Evolutionary conservation across 2,888 invertebrate genomes (phyloP).

Genomic region (Seira ritae): DNA sequence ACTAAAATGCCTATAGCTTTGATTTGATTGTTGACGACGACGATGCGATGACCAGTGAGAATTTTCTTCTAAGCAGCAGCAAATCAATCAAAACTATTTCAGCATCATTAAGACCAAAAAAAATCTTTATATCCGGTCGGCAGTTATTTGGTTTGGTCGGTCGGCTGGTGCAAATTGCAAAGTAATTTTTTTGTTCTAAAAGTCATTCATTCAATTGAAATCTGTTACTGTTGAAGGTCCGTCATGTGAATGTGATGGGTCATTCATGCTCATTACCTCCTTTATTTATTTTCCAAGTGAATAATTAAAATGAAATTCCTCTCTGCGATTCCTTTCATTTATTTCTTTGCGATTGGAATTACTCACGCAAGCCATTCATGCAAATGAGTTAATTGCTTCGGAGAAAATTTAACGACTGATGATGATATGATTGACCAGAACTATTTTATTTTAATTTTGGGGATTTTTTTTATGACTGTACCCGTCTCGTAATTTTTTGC

Average conservation of each 20-base stretch:
- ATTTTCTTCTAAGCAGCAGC: no score
- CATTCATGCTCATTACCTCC: background rate
- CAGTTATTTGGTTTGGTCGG: no score
- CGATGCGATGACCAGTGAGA: no score
- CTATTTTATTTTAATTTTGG: background rate
- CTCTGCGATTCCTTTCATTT: no score
- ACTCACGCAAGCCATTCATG: background rate
- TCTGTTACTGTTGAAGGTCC: no score
- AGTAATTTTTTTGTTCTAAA: no score
- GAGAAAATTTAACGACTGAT: background rate
- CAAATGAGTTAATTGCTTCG: background rate
- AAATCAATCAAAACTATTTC: conserved; percentile 44
- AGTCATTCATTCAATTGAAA: no score
- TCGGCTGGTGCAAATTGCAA: no score
- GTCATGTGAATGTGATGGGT: background rate
- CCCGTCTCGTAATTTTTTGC: background rate
- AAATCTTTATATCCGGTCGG: no score
- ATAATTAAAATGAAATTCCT: conserved; percentile 5
- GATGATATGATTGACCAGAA: background rate
- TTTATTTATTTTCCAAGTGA: conserved; percentile 2
- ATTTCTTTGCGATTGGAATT: background rate
- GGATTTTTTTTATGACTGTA: background rate
- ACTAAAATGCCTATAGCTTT: no score
- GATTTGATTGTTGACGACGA: no score
- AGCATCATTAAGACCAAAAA: conserved; percentile 18